Percentiles rank a stretch among this genome's conserved stretches.
These are phyloP conservation scores for Lepidochrysops patricia DNA, from an alignment of 2,888 invertebrate genomes.

Conservation along the genomic window DNA sequence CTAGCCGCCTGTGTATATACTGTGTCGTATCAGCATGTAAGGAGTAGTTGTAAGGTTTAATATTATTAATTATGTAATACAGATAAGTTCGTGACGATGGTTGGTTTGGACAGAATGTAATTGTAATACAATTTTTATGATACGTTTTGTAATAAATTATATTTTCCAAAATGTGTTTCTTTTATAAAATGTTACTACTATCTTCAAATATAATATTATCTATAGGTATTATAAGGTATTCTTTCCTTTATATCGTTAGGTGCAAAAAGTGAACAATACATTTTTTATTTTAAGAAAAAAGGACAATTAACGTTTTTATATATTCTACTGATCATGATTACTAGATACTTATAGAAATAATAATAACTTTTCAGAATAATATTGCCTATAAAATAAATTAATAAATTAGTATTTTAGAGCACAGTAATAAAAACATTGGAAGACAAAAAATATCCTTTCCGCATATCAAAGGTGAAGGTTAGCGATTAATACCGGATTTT, in stretches of 20 bases:
- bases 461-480: not conserved
- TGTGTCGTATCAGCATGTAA: conserved; percentile 60
- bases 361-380: not conserved
- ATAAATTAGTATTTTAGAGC: not conserved
- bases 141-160: conserved; percentile 72
- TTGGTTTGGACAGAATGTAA: conserved; percentile 30
- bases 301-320: too few relatives aligned
- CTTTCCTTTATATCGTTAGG: too few relatives aligned
- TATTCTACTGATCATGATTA: too few relatives aligned
- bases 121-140: conserved; percentile 46
- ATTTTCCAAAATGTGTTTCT: conserved; percentile 40
- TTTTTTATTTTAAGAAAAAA: too few relatives aligned
- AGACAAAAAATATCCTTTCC: not conserved
- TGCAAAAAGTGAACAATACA: too few relatives aligned
- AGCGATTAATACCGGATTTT: not conserved
- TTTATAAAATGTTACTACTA: conserved; percentile 8
- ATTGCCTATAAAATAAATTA: not conserved
- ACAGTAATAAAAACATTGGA: not conserved
- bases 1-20: conserved; percentile 53
- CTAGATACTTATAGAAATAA: too few relatives aligned
- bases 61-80: conserved; percentile 36
- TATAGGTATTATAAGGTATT: not conserved
- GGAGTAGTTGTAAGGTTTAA: conserved; percentile 49
- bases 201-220: too few relatives aligned
- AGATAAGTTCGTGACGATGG: conserved; percentile 39